These are phyloP conservation scores for Sarcoramphus papa DNA, from an alignment of 2,797 vertebrate species.

Conservation along the genomic window DNA sequence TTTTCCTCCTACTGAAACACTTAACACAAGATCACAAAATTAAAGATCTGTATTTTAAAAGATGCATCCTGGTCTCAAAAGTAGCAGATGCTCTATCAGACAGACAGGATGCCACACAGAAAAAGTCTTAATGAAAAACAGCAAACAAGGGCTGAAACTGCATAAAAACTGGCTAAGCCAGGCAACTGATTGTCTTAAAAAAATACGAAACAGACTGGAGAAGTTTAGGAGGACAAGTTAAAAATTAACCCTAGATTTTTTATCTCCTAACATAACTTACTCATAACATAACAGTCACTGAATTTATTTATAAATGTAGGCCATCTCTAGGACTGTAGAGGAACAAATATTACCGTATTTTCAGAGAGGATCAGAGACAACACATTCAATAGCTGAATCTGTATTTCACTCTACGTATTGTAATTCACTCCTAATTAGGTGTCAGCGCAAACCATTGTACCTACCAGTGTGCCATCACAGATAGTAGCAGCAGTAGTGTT, in stretches of 20 bases:
- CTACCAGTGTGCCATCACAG: background rate
- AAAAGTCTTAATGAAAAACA: background rate
- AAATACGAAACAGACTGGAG: background rate
- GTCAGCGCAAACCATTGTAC: background rate
- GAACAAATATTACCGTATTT: background rate
- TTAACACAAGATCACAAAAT: conserved; percentile 22
- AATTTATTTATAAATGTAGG: background rate
- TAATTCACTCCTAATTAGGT: background rate
- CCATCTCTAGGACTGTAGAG: background rate
- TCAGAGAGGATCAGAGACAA: background rate
- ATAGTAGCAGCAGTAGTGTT: background rate
- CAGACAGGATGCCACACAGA: background rate
- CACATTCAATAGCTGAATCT: background rate
- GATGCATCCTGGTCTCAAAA: background rate
- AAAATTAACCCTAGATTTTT: background rate
- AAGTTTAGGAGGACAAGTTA: background rate
- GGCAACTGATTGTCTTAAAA: conserved; percentile 35
- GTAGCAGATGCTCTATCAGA: background rate
- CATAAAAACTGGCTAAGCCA: conserved; percentile 40
- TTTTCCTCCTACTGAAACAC: conserved; percentile 13
- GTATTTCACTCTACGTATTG: background rate
- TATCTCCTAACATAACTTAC: background rate
- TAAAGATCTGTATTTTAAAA: conserved; percentile 12
- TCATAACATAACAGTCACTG: background rate
- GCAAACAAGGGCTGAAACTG: background rate